Conservation (phyloP, 1,140 invertebrate genomes). For the Berghia stephanieae region DNA sequence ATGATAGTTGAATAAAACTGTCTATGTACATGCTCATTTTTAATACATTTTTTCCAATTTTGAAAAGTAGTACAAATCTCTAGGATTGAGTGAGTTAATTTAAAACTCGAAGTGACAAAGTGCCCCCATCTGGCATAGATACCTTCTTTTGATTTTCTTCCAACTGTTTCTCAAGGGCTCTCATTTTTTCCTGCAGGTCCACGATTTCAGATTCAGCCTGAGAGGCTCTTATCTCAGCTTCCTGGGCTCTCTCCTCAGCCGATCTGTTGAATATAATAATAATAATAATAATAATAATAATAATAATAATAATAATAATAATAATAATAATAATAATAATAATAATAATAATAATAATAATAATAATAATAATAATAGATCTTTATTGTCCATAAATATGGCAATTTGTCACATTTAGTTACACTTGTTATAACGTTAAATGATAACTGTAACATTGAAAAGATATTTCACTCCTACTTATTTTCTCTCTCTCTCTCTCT, state of each 20-base stretch:
- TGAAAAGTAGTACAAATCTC: not conserved
- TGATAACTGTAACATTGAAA: no score
- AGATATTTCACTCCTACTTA: not conserved
- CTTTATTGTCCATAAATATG: no score
- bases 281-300: not conserved
- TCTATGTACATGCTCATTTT: not conserved
- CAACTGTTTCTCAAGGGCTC: slow-evolving; percentile 54
- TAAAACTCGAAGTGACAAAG: not conserved
- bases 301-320: not conserved
- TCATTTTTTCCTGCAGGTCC: slow-evolving; percentile 48
- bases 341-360: not conserved
- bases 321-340: not conserved
- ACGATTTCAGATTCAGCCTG: slow-evolving; percentile 49
- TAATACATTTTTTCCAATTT: not conserved
- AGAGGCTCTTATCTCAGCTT: slow-evolving; percentile 51
- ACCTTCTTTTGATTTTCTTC: slow-evolving; percentile 23
- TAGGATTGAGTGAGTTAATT: not conserved
- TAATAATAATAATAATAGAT: not conserved
- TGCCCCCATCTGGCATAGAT: not conserved
- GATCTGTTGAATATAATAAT: slow-evolving; percentile 38
- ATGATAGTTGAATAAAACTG: not conserved
- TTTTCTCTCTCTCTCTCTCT: not conserved
- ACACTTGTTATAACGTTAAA: no score
- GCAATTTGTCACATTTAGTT: no score
- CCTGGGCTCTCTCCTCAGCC: slow-evolving; percentile 59